Evolutionary conservation across 2,797 vertebrate species (phyloP).

Genomic region (Lagothrix lagotricha): DNA sequence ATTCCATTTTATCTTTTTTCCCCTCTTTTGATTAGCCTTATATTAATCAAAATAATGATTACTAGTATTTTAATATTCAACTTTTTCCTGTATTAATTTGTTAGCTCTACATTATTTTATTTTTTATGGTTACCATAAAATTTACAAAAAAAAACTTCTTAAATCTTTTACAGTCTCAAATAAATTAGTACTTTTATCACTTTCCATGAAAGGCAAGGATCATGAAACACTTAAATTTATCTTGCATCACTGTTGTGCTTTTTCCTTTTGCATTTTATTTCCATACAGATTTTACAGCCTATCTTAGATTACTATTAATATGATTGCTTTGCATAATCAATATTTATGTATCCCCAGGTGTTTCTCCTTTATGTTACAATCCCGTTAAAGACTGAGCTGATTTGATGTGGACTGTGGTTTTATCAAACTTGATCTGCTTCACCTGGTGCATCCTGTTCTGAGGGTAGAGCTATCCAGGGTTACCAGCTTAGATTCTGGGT

Average conservation of each 20-base stretch:
- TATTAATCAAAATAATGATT: background rate
- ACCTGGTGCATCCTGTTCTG: background rate
- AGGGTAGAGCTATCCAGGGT: background rate
- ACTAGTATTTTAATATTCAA: conserved; percentile 30
- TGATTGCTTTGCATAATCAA: background rate
- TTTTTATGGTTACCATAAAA: background rate
- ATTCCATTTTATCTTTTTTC: background rate
- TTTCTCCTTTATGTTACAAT: background rate
- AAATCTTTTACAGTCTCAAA: background rate
- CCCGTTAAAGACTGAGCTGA: background rate
- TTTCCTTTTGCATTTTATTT: background rate
- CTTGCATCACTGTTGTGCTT: background rate
- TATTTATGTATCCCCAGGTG: background rate
- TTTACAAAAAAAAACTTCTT: background rate
- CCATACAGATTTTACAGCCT: background rate
- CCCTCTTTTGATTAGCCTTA: background rate
- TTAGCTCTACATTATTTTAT: background rate
- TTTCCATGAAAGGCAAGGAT: background rate
- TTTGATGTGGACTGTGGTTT: background rate
- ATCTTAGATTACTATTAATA: background rate
- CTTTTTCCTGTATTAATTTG: background rate
- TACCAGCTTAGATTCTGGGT: background rate
- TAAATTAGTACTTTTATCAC: background rate
- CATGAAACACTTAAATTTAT: background rate
- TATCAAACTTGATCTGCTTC: background rate